Evolutionary conservation across 2,888 invertebrate genomes (phyloP), one percentile per base, ranked within the genome.

Genomic region (Plebejus anna): DNA sequence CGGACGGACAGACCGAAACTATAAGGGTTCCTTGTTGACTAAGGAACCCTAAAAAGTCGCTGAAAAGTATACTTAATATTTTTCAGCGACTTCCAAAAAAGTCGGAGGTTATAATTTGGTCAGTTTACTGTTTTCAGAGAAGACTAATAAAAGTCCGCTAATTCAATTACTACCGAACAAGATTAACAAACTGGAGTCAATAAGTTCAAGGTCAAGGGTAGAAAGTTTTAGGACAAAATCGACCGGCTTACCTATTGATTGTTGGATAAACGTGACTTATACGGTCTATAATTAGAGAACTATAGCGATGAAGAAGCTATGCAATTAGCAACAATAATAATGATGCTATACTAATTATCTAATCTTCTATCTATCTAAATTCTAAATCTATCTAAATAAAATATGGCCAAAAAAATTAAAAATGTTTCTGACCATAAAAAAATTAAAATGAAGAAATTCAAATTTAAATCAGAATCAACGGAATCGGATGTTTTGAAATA

Each of bases 181-280:
- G 73, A 73, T 73, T 73, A 55, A 22, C 55, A 16, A 32, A 13
- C 32, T 73, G 51, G 5, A 13, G 7, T 55, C 4, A 47, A 5
- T 47, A 47, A 73, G 73, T 73, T 73, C 73, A 73, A 55, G 73
- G 73, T 73, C 73, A 47, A 51, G 28, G 55, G 47, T 51, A 71
- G n/a, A 22, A 22, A 16, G 51, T 55, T 73, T 73, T 55, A 28
- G 42, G 22, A 47, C 5, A 51, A 47, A 47, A 28, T 72, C 22
- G 4, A 22, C 72, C 36, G 66, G 13, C 66, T 66, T 13, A 66
- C 66, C 66, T 61, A 61, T 22, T 28, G 66, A 66, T 28, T 61
- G 22, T 3, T 3, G 0, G 32, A 32, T 66, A 1, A 13, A 66
- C 28, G 28, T 61, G 66, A 36, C 66, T 66, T 66, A 32, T 16